These are phyloP conservation scores for Setipinna tenuifilis DNA, from an alignment of 2,797 vertebrate genomes.

Conservation along the genomic window DNA sequence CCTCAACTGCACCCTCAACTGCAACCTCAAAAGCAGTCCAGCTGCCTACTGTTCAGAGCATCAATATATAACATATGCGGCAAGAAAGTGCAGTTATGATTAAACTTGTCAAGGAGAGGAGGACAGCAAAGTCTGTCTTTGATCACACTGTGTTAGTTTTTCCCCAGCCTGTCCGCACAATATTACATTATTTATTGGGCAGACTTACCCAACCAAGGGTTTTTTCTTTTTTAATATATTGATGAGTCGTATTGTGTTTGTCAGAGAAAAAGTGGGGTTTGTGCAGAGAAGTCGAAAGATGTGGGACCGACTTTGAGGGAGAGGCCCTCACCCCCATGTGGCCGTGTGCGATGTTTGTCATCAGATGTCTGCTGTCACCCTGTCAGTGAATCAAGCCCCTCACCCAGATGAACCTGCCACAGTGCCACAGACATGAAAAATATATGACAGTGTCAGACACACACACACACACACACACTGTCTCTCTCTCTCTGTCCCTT, in stretches of 20 bases:
- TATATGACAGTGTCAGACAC: neutral
- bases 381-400: slow-evolving; percentile 13
- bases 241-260: neutral
- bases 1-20: neutral
- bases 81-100: neutral
- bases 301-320: neutral
- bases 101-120: slow-evolving; percentile 1
- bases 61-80: neutral
- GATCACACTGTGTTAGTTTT: slow-evolving; percentile 7
- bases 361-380: neutral
- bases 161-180: neutral
- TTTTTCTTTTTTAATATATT: neutral
- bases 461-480: neutral
- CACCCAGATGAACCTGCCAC: slow-evolving; percentile 4
- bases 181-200: slow-evolving; percentile 14
- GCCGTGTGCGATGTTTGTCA: neutral
- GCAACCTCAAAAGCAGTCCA: neutral
- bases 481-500: too few relatives aligned
- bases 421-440: slow-evolving; percentile 4
- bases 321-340: neutral
- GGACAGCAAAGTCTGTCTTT: slow-evolving; percentile 3
- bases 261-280: neutral
- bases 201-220: neutral
- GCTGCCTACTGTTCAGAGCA: neutral
- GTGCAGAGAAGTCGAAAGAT: neutral